Evolutionary conservation across 2,797 vertebrate genomes (phyloP), one percentile per base, ranked within the genome.

Genomic region (Catharus ustulatus): DNA sequence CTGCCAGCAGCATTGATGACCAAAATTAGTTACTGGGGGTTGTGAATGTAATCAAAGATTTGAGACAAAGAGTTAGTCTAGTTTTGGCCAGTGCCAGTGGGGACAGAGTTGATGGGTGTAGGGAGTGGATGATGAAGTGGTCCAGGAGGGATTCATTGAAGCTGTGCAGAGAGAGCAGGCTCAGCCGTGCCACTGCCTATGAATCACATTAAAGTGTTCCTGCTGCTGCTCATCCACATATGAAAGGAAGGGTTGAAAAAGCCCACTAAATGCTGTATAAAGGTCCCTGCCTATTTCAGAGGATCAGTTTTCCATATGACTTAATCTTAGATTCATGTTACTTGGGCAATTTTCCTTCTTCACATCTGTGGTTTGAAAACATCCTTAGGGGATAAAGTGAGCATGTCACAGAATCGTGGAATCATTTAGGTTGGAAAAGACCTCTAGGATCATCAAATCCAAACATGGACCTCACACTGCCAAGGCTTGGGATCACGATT

Each of bases 311-410:
- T 91, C 52, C n/a, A 1, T 57, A 61, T 75, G 59, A 78, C n/a
- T 64, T 90, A 48, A 86, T 88, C 54, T 71, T 19, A 66, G 59
- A 84, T 67, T 78, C 48, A 58, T 5, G 3, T 75, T 76, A 71
- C 76, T 90, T 84, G 48, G 74, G 79, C 66, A 57, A 61, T 94
- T 86, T 94, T 92, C 72, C 24, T 77, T 75, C 42, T 52, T 57
- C 42, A 24, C 55, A 34, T 69, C 86, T 30, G 18, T 40, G 45
- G 15, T 67, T 61, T 63, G 59, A 40, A 78, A 88, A 22, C 20
- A 52, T 93, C 87, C 46, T 79, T 46, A 48, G 81, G 67, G 88
- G 22, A 72, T 11, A 16, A 66, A 82, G 27, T 8, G 55, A 84
- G 57, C 29, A 13, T 59, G 45, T 63, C 88, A 71, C 16, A 69